Conservation (phyloP, 2,888 invertebrate genomes). For the Tenthredo mesomela region DNA sequence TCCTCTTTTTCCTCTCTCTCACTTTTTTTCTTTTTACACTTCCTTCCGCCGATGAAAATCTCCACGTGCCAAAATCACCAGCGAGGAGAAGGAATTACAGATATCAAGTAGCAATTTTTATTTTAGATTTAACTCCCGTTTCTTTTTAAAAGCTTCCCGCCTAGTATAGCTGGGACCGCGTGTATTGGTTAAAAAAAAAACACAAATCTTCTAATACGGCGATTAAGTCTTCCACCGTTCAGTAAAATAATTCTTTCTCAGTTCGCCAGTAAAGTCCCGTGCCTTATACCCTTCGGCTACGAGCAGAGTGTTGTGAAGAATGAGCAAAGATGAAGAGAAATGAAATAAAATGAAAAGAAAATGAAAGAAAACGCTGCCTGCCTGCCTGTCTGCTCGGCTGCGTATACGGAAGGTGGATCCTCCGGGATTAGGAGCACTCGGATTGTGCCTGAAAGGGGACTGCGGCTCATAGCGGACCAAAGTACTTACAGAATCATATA, state of each 20-base stretch:
- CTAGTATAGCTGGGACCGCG: not conserved
- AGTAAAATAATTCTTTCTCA: slow-evolving; percentile 15
- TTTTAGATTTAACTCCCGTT: not conserved
- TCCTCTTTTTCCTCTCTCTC: not conserved
- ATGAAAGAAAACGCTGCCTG: slow-evolving; percentile 33
- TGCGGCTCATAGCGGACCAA: slow-evolving; percentile 13
- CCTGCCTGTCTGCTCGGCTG: not conserved
- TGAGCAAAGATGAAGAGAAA: slow-evolving; percentile 39
- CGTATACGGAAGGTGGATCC: slow-evolving; percentile 42
- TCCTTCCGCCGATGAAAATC: slow-evolving; percentile 1
- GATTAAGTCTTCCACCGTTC: slow-evolving; percentile 1
- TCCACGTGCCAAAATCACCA: not conserved
- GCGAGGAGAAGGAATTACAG: not conserved
- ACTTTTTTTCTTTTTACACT: slow-evolving; percentile 20
- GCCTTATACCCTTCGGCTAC: not conserved
- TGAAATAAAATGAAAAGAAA: slow-evolving; percentile 44
- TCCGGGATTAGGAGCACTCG: slow-evolving; percentile 51
- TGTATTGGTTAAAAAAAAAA: not conserved
- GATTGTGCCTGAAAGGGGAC: slow-evolving; percentile 51
- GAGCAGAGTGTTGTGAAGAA: slow-evolving; percentile 10
- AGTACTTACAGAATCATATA: slow-evolving; percentile 49
- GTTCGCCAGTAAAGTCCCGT: not conserved
- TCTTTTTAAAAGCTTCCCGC: not conserved
- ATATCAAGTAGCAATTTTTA: not conserved
- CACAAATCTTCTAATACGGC: not conserved